Percentiles rank a stretch among this genome's conserved stretches.
Evolutionary conservation across 2,888 invertebrate genomes (phyloP).

Genomic region (Halictus quadricinctus): DNA sequence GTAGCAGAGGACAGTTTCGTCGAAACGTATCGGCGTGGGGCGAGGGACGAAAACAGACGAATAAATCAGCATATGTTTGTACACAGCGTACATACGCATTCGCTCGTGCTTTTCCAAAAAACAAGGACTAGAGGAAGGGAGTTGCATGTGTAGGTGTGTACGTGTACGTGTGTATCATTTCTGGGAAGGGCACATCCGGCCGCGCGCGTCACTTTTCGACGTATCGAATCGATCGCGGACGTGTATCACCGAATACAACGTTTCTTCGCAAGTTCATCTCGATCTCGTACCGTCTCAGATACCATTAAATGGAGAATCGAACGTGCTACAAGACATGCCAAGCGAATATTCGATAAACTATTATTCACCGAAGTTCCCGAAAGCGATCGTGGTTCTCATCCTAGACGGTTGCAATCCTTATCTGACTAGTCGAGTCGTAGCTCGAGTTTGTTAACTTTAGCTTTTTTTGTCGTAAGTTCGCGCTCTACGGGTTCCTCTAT

Average conservation of each 20-base stretch:
- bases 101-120: background rate
- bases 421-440: conserved; percentile 7
- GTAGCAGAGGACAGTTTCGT: conserved; percentile 45
- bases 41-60: background rate
- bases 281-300: background rate
- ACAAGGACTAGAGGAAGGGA: background rate
- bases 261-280: background rate
- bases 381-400: conserved; percentile 2
- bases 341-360: conserved; percentile 6
- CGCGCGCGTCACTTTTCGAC: background rate
- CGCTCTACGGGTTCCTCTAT: background rate
- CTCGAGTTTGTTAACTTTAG: background rate
- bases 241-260: background rate
- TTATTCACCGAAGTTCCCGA: background rate
- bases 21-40: background rate
- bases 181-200: background rate
- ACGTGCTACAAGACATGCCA: background rate
- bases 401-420: conserved; percentile 14
- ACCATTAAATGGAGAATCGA: background rate
- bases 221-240: background rate
- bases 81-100: conserved; percentile 3
- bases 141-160: background rate
- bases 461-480: background rate
- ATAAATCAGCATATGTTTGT: background rate
- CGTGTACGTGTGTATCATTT: background rate